A percentile compares a stretch with the other conserved stretches of the same genome.
These are phyloP conservation scores for Paralvinella palmiformis DNA, from an alignment of 1,140 invertebrate species.

Conservation along the genomic window DNA sequence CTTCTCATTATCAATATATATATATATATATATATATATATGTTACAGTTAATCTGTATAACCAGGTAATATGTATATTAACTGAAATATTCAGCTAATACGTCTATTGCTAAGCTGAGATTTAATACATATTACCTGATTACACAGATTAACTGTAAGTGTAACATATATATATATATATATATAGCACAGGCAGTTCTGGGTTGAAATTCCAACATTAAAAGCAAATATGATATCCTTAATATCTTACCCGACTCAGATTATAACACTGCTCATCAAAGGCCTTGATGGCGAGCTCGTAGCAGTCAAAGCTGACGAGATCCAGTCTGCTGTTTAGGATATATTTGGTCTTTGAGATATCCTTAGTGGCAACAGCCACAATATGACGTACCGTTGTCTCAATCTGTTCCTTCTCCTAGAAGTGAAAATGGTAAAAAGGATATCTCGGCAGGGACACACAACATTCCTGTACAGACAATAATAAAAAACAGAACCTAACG, in stretches of 20 bases:
- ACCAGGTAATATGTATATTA: no score
- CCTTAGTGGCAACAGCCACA: slow-evolving; percentile 23
- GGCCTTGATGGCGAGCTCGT: slow-evolving; percentile 30
- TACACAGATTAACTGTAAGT: slow-evolving; percentile 6
- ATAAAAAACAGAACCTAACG: not conserved
- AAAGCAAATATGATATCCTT: not conserved
- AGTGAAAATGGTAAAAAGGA: slow-evolving; percentile 8
- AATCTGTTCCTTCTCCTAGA: slow-evolving; percentile 30
- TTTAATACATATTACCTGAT: no score
- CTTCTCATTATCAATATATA: not conserved
- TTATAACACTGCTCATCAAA: slow-evolving; percentile 32
- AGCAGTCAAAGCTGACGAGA: slow-evolving; percentile 36
- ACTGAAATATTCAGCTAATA: no score
- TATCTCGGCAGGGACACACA: slow-evolving; percentile 1
- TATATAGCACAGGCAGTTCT: not conserved
- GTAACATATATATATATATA: slow-evolving; percentile 6
- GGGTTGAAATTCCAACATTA: no score
- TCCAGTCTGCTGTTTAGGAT: slow-evolving; percentile 22
- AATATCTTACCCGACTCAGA: slow-evolving; percentile 29
- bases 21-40: not conserved
- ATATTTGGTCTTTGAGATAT: slow-evolving; percentile 18
- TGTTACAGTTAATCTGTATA: not conserved
- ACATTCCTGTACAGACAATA: slow-evolving; percentile 1
- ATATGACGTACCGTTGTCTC: slow-evolving; percentile 28
- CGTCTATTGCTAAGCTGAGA: no score